phyloP scores from a whole-genome alignment of 2,888 invertebrate species.

The Melieria crassipennis region DNA sequence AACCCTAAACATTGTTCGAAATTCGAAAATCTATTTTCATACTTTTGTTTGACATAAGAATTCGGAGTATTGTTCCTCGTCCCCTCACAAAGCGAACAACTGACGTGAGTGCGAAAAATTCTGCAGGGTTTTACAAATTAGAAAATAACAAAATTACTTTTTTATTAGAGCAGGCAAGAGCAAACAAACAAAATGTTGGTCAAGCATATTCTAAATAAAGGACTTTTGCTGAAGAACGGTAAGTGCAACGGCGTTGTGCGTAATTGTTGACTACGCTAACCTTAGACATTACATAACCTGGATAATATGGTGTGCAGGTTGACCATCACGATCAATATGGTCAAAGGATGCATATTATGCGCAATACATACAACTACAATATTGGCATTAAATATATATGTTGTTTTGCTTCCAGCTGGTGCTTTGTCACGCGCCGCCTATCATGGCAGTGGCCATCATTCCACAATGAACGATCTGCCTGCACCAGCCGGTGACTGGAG shows the following conservation, averaged over 20 bases:
- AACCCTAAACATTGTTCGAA: too few relatives aligned
- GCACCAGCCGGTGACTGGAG: constrained; percentile 83
- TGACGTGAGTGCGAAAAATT: constrained; percentile 21
- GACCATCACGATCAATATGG: neutral
- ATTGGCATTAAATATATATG: neutral
- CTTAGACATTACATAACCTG: constrained; percentile 62
- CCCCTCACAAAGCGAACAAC: constrained; percentile 2
- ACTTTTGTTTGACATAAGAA: too few relatives aligned
- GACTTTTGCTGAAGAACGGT: constrained; percentile 60
- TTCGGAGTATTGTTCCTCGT: constrained; percentile 10
- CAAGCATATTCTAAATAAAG: constrained; percentile 58
- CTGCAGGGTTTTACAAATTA: neutral
- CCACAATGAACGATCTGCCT: constrained; percentile 80
- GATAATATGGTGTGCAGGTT: neutral
- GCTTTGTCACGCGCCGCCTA: constrained; percentile 61
- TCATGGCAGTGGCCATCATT: constrained; percentile 54
- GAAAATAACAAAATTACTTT: constrained; percentile 6
- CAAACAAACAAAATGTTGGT: constrained; percentile 57
- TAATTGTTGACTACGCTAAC: constrained; percentile 42
- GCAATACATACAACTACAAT: neutral
- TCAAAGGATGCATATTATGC: neutral
- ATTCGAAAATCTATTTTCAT: too few relatives aligned
- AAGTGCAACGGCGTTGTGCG: constrained; percentile 30
- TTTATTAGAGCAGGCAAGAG: neutral
- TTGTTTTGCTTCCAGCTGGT: constrained; percentile 48